These are phyloP conservation scores for Gonioctena quinquepunctata DNA, from an alignment of 1,140 invertebrate genomes.

Conservation along the genomic window DNA sequence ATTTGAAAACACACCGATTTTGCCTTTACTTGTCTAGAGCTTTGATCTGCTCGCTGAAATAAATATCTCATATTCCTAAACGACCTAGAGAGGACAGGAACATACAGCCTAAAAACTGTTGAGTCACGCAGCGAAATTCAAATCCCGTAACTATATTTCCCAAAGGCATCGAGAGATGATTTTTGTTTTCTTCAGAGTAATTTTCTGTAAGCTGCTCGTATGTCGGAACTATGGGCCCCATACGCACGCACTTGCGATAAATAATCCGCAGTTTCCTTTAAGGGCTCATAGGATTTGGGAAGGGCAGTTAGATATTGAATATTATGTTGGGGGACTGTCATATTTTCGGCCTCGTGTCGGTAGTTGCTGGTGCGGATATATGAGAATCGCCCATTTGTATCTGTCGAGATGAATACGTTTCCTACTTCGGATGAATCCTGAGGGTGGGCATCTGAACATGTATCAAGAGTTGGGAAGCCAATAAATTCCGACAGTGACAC, in stretches of 20 bases:
- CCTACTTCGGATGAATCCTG: neutral
- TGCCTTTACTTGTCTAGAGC: too few relatives aligned
- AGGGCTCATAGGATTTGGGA: slow-evolving; percentile 14
- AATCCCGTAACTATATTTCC: neutral
- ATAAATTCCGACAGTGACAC: neutral
- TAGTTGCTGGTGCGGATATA: neutral
- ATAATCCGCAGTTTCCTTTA: slow-evolving; percentile 22
- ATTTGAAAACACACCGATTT: too few relatives aligned
- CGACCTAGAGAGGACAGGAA: too few relatives aligned
- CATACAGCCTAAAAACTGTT: too few relatives aligned
- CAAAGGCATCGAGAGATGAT: neutral
- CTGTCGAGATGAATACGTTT: neutral
- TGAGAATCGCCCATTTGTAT: neutral
- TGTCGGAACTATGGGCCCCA: neutral
- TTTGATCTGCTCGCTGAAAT: too few relatives aligned
- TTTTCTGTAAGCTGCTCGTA: neutral
- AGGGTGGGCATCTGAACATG: neutral
- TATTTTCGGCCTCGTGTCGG: slow-evolving; percentile 10
- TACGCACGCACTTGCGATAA: slow-evolving; percentile 20
- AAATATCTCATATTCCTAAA: too few relatives aligned
- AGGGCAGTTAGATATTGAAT: slow-evolving; percentile 23
- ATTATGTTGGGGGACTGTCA: slow-evolving; percentile 22
- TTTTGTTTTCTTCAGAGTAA: neutral
- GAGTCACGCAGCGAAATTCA: too few relatives aligned
- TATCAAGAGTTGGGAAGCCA: neutral